phyloP scores from a whole-genome alignment of 2,113 vertebrate genomes.

The Marmota monax region DNA sequence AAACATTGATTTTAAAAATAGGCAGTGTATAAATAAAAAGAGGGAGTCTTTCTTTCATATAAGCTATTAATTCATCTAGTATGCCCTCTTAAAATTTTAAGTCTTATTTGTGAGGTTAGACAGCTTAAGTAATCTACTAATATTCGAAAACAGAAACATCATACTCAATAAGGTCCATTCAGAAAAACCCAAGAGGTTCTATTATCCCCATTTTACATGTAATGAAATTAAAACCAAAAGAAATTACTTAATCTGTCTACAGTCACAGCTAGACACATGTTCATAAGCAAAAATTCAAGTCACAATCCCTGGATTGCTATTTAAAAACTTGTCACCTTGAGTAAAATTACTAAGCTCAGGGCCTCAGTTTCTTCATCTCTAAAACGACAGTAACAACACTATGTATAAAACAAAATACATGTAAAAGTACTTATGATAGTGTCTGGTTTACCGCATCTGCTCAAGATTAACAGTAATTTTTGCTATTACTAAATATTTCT shows the following conservation, averaged over 20 bases:
- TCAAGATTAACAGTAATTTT: neutral
- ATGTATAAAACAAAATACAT: neutral
- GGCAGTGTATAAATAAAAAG: neutral
- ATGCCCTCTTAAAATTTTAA: neutral
- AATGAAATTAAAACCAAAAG: neutral
- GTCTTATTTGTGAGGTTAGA: neutral
- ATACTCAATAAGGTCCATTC: too few relatives aligned
- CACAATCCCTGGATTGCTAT: neutral
- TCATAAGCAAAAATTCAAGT: neutral
- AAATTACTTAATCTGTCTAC: neutral
- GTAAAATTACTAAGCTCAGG: neutral
- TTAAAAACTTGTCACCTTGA: neutral
- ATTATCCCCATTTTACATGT: neutral
- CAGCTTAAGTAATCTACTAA: neutral
- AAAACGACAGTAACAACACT: neutral
- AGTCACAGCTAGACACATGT: neutral
- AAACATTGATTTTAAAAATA: neutral
- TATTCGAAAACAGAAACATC: neutral
- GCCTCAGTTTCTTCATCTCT: neutral
- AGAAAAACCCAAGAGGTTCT: neutral
- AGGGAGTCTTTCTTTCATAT: neutral
- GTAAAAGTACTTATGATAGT: neutral
- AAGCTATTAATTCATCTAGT: neutral
- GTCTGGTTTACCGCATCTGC: neutral
- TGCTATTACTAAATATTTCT: neutral